Percentiles rank a stretch among this genome's conserved stretches.
Conservation (phyloP, 2,797 vertebrate genomes). For the Melanotaenia pygmaea region DNA sequence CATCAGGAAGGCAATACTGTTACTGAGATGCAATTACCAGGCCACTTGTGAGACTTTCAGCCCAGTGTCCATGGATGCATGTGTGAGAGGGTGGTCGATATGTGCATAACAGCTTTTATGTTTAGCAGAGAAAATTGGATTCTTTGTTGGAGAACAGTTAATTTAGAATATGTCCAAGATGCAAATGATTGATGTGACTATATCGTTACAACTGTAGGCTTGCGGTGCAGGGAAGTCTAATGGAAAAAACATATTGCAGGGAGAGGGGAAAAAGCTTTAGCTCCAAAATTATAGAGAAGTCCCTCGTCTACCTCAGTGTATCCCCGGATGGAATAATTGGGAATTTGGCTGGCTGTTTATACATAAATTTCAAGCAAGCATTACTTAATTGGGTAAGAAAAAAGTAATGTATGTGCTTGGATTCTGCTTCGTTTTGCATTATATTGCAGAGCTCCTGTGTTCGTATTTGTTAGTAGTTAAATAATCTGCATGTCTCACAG, state of each 20-base stretch:
- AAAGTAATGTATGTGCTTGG: slow-evolving; percentile 3
- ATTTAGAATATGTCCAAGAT: slow-evolving; percentile 84
- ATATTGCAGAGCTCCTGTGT: slow-evolving; percentile 42
- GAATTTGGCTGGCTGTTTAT: slow-evolving; percentile 36
- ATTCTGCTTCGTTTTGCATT: slow-evolving; percentile 42
- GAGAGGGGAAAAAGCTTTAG: slow-evolving; percentile 47
- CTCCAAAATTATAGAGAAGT: slow-evolving; percentile 42
- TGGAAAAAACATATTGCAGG: slow-evolving; percentile 39
- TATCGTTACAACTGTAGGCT: slow-evolving; percentile 66
- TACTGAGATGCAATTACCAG: slow-evolving; percentile 86
- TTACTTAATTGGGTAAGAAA: slow-evolving; percentile 35
- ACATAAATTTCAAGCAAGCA: slow-evolving; percentile 46
- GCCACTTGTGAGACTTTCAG: slow-evolving; percentile 81
- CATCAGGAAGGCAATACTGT: slow-evolving; percentile 85
- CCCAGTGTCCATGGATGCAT: slow-evolving; percentile 71
- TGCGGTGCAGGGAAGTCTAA: slow-evolving; percentile 51
- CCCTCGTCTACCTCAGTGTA: slow-evolving; percentile 26
- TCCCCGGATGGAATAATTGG: slow-evolving; percentile 26
- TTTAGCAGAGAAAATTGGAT: slow-evolving; percentile 82
- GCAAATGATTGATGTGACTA: slow-evolving; percentile 82
- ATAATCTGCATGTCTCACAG: slow-evolving; percentile 65
- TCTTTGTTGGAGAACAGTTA: slow-evolving; percentile 78
- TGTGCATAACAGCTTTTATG: slow-evolving; percentile 78
- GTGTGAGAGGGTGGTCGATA: slow-evolving; percentile 73
- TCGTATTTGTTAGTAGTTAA: slow-evolving; percentile 60